These are phyloP conservation scores for Tigriopus japonicus DNA, from an alignment of 1,140 invertebrate genomes.

Conservation along the genomic window DNA sequence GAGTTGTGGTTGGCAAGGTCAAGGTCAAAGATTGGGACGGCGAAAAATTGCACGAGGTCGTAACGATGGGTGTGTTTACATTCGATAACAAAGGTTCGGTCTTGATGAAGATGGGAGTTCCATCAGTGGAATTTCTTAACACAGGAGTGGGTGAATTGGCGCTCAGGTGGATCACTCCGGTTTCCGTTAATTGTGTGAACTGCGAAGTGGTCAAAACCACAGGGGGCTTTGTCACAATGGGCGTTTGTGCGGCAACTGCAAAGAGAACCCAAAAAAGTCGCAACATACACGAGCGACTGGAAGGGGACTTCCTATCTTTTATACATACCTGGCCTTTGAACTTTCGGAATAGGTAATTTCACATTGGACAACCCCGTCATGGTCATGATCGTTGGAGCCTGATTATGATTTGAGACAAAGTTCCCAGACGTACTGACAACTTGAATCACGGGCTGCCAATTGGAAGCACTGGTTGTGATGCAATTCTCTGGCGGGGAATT, in stretches of 20 bases:
- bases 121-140: neutral
- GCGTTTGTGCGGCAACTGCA: neutral
- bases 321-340: neutral
- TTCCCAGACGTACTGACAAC: neutral
- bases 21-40: neutral
- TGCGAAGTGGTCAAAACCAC: neutral
- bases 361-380: constrained; percentile 4
- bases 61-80: neutral
- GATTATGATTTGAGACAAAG: neutral
- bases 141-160: neutral
- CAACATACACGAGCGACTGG: neutral
- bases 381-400: neutral
- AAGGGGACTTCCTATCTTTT: neutral
- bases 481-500: neutral
- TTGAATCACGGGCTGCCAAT: neutral
- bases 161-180: neutral
- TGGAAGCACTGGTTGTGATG: neutral
- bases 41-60: too few relatives aligned
- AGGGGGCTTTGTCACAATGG: neutral
- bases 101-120: constrained; percentile 2
- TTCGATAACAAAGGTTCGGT: neutral
- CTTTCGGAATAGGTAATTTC: constrained; percentile 7
- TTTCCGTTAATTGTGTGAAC: neutral
- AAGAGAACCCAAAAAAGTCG: neutral
- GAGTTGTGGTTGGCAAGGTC: neutral